These are phyloP conservation scores for Matsumyia berberina DNA, from an alignment of 2,888 invertebrate genomes.

Conservation along the genomic window DNA sequence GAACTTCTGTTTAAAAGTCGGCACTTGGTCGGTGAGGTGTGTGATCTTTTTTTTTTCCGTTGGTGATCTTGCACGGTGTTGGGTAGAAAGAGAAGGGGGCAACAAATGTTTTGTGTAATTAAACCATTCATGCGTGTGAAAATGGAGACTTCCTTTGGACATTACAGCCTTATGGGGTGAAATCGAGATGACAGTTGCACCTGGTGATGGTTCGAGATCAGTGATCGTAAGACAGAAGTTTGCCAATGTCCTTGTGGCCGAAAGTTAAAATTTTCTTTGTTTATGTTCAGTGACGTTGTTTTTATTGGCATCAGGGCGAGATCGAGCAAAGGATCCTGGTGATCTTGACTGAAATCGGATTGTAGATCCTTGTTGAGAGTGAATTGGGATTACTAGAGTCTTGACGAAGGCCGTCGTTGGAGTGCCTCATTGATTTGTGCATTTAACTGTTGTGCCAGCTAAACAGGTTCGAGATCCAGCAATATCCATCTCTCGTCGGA, in stretches of 20 bases:
- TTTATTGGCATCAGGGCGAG: too few species aligned
- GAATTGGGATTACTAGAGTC: too few species aligned
- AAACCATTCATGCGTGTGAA: slow-evolving; percentile 74
- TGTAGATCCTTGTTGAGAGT: too few species aligned
- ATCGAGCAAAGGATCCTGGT: too few species aligned
- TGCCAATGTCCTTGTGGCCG: background rate
- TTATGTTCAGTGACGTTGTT: too few species aligned
- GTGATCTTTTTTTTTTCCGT: slow-evolving; percentile 50
- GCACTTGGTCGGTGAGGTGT: slow-evolving; percentile 53
- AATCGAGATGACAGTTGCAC: slow-evolving; percentile 51
- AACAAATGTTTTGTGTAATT: slow-evolving; percentile 69
- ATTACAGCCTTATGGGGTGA: background rate
- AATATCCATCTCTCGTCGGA: too few species aligned
- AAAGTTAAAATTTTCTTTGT: background rate
- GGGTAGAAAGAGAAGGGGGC: slow-evolving; percentile 28
- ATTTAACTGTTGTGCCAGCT: too few species aligned
- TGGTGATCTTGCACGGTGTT: slow-evolving; percentile 42
- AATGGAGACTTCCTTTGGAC: slow-evolving; percentile 50
- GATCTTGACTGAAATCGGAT: too few species aligned
- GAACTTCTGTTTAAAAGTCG: slow-evolving; percentile 58
- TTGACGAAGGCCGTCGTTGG: too few species aligned
- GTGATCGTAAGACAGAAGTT: slow-evolving; percentile 10
- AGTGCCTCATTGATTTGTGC: too few species aligned
- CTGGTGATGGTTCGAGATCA: slow-evolving; percentile 36
- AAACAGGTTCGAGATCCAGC: too few species aligned